These are phyloP conservation scores for Ditylenchus weischeri DNA, from an alignment of 2,888 invertebrate genomes.

Conservation along the genomic window DNA sequence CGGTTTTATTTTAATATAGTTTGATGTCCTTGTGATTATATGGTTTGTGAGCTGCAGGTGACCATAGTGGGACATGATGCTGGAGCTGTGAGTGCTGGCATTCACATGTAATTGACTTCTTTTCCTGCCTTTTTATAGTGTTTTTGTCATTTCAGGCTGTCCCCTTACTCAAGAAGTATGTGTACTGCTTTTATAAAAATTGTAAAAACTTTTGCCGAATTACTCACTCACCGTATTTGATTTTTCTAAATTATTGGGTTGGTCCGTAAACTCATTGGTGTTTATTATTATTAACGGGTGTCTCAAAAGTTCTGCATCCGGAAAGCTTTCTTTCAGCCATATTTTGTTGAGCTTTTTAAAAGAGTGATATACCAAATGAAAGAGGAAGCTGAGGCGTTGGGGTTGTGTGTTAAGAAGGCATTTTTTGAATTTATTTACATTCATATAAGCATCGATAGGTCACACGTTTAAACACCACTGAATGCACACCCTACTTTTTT, in stretches of 20 bases:
- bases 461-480: too few species aligned
- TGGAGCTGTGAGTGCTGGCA: slow-evolving; percentile 62
- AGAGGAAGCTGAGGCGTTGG: too few species aligned
- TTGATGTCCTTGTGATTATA: not conserved
- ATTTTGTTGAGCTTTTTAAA: too few species aligned
- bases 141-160: slow-evolving; percentile 4
- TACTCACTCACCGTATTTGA: not conserved
- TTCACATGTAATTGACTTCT: slow-evolving; percentile 61
- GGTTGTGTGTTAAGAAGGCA: too few species aligned
- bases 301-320: too few species aligned
- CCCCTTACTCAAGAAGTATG: slow-evolving; percentile 15
- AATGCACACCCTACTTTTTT: too few species aligned
- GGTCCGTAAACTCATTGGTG: too few species aligned
- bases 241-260: not conserved
- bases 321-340: too few species aligned
- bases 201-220: not conserved
- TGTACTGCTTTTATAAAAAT: not conserved
- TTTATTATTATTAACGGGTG: too few species aligned
- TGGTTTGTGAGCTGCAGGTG: not conserved
- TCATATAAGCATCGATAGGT: too few species aligned
- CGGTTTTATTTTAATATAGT: slow-evolving; percentile 61
- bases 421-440: too few species aligned
- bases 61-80: slow-evolving; percentile 75
- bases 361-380: too few species aligned
- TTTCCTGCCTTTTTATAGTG: not conserved